Evolutionary conservation across 2,113 vertebrate genomes (phyloP).

Genomic region (Macrotus californicus): DNA sequence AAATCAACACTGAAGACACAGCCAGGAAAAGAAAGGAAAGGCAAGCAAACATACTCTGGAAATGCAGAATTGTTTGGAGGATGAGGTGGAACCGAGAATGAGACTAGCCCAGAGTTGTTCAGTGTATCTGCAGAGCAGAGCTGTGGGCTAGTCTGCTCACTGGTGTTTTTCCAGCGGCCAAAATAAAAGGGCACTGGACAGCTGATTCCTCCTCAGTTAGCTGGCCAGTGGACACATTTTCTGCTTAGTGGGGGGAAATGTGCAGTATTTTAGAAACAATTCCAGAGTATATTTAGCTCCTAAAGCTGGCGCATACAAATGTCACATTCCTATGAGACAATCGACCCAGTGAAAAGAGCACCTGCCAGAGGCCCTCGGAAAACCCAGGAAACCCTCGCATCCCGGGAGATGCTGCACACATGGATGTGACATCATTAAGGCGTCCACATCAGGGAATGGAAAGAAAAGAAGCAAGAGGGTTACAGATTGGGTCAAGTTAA

Average conservation of each 20-base stretch:
- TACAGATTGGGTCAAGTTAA: conserved; percentile 73
- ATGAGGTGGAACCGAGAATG: background rate
- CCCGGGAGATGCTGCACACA: conserved; percentile 77
- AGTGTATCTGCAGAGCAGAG: background rate
- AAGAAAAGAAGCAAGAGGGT: conserved; percentile 75
- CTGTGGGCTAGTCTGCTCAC: background rate
- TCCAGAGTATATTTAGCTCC: conserved; percentile 94
- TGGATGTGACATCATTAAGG: conserved; percentile 82
- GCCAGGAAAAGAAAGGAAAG: conserved; percentile 67
- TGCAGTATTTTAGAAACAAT: conserved; percentile 75
- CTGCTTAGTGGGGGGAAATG: conserved; percentile 72
- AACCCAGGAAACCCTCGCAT: conserved; percentile 71
- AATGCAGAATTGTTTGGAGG: conserved; percentile 43
- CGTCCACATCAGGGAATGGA: conserved; percentile 69
- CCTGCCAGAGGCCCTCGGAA: conserved; percentile 67
- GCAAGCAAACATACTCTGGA: conserved; percentile 88
- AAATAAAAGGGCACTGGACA: conserved; percentile 50
- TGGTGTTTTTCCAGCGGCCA: conserved; percentile 3
- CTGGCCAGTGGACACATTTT: conserved; percentile 67
- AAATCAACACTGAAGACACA: conserved; percentile 77
- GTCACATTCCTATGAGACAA: conserved; percentile 83
- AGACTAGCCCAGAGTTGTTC: background rate
- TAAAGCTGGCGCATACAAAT: conserved; percentile 83
- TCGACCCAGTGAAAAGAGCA: conserved; percentile 74
- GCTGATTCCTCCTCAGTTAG: conserved; percentile 57